Evolutionary conservation across 2,888 invertebrate genomes (phyloP).

Genomic region (Drosophila mimica): DNA sequence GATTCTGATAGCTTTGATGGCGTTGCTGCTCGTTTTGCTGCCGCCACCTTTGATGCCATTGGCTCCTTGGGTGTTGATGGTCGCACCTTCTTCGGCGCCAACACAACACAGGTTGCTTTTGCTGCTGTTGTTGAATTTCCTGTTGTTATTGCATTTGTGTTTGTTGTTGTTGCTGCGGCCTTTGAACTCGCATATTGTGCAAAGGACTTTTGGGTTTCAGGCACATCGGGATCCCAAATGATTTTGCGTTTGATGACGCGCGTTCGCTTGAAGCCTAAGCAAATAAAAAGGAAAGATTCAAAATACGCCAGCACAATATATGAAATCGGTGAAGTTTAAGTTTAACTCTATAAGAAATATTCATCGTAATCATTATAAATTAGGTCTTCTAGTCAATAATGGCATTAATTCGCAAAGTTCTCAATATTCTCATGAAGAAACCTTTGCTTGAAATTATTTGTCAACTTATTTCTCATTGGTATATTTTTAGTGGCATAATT

Average conservation of each 20-base stretch:
- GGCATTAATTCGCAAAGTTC: too few species aligned
- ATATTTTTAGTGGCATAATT: too few species aligned
- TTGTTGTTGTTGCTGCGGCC: conserved; percentile 6
- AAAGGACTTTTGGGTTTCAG: conserved; percentile 82
- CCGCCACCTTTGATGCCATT: conserved; percentile 18
- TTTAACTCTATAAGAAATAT: too few species aligned
- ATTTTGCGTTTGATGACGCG: conserved; percentile 90
- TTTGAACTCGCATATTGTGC: conserved; percentile 80
- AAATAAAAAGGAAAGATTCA: background rate
- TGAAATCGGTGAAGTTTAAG: too few species aligned
- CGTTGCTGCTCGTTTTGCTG: conserved; percentile 47
- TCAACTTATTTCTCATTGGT: background rate
- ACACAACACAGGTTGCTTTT: conserved; percentile 33
- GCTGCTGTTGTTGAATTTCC: conserved; percentile 4
- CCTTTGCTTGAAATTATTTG: background rate
- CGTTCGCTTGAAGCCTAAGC: conserved; percentile 80
- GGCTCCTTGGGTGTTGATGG: conserved; percentile 66
- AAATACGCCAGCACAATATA: background rate
- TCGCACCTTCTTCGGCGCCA: conserved; percentile 59
- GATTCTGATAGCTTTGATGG: conserved; percentile 36
- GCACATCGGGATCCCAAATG: conserved; percentile 89
- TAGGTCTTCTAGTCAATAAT: too few species aligned
- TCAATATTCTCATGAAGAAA: background rate
- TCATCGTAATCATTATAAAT: too few species aligned
- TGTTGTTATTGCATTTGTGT: conserved; percentile 2